A percentile compares a stretch with the other conserved stretches of the same genome.
Evolutionary conservation across 1,140 invertebrate species (phyloP).

Genomic region (Trinorchestia longiramus): DNA sequence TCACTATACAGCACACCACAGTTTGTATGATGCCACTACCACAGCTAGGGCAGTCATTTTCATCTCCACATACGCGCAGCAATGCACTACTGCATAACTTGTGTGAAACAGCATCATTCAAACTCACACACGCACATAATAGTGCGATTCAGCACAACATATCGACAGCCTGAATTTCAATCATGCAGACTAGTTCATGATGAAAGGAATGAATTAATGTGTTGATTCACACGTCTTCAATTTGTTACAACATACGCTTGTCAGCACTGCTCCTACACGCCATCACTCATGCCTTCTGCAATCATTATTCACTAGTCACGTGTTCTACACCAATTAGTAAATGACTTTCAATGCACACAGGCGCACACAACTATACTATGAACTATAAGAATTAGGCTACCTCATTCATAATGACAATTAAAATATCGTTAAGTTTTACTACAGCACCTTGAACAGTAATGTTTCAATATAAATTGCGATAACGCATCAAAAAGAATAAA

Average conservation of each 20-base stretch:
- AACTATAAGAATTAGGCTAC: neutral
- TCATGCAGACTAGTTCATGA: neutral
- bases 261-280: neutral
- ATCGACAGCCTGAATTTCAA: neutral
- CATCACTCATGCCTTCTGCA: neutral
- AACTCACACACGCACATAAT: too few species aligned
- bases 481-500: neutral
- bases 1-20: too few species aligned
- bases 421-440: neutral
- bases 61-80: too few species aligned
- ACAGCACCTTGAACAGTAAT: neutral
- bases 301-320: neutral
- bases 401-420: neutral
- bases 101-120: too few species aligned
- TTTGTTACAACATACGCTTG: neutral
- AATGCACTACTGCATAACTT: too few species aligned
- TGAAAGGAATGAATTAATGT: neutral
- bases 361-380: neutral
- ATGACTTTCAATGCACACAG: neutral
- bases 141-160: neutral
- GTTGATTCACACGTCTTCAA: neutral
- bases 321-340: neutral
- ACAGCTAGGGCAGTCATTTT: too few species aligned
- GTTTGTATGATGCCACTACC: too few species aligned
- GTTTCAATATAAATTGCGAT: neutral